Percentiles rank a stretch among this genome's conserved stretches.
These are phyloP conservation scores for Mugil cephalus DNA, from an alignment of 2,113 vertebrate species.

Conservation along the genomic window DNA sequence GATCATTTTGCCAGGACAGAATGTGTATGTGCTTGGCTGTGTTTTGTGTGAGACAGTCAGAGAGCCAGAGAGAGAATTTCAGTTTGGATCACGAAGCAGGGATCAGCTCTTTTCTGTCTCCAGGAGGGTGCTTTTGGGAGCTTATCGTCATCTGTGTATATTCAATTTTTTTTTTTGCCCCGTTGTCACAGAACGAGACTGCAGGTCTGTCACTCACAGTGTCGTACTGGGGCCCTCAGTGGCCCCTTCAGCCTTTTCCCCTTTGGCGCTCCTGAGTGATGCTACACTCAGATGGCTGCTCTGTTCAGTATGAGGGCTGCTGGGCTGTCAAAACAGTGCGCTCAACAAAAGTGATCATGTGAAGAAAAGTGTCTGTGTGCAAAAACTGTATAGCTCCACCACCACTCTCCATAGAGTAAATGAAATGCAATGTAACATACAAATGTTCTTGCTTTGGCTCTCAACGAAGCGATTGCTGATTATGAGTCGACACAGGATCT, in stretches of 20 bases:
- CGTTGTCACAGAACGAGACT: slow-evolving; percentile 31
- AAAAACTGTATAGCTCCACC: too few relatives aligned
- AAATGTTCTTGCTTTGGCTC: too few relatives aligned
- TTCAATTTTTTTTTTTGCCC: slow-evolving; percentile 13
- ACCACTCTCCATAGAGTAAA: too few relatives aligned
- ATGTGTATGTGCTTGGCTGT: slow-evolving; percentile 1
- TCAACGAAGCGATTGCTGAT: too few relatives aligned
- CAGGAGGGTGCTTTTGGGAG: slow-evolving; percentile 12
- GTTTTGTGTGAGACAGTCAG: slow-evolving; percentile 12
- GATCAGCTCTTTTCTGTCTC: slow-evolving; percentile 40
- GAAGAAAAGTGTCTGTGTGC: background rate
- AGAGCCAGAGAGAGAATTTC: slow-evolving; percentile 6
- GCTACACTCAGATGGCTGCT: slow-evolving; percentile 49
- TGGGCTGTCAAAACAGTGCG: slow-evolving; percentile 53
- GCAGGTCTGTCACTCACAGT: slow-evolving; percentile 63
- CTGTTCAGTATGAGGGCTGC: slow-evolving; percentile 38
- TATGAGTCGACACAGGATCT: too few relatives aligned
- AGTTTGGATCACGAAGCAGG: slow-evolving; percentile 33
- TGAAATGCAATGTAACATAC: too few relatives aligned
- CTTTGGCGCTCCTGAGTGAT: slow-evolving; percentile 36
- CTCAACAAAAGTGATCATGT: slow-evolving; percentile 24
- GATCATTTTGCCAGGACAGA: background rate
- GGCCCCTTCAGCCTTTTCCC: slow-evolving; percentile 28
- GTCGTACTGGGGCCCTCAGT: slow-evolving; percentile 29
- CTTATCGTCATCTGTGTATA: slow-evolving; percentile 31